Evolutionary conservation across 2,888 invertebrate species (phyloP), one percentile per base, ranked within the genome.

Genomic region (Lordiphosa andalusiaca): DNA sequence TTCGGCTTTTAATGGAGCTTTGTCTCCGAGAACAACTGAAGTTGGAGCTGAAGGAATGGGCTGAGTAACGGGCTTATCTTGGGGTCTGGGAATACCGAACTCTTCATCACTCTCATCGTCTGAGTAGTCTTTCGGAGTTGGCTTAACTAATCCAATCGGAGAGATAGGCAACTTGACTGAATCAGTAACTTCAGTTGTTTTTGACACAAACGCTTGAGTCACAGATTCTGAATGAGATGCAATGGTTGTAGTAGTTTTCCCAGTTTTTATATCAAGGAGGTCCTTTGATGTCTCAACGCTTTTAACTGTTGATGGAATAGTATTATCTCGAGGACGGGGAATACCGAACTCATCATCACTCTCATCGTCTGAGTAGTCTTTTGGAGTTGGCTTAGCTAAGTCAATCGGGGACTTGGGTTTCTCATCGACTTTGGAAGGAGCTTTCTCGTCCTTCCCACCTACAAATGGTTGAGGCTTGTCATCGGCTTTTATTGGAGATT

Each of bases 341-440:
- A 50, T 42, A 1, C 13, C 50, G 10, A 33, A 16, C 13, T 60
- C 55, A 1, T 49, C 52, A 19, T 54, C 54, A 25, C 39, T 54
- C 25, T 62, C 66, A n/a, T 66, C 40, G 7, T 53, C 53, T 6
- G 59, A 59, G 35, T 46, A 50, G 5, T 57, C 30, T 48, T 41
- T 52, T 0, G 21, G 25, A 16, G 33, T 33, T 3, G 35, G 41
- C 53, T 71, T 69, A 38, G 50, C 51, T 25, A 39, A 9, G 13
- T 55, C 64, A 13, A 36, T 12, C 1, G 56, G 47, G 0, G 19
- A 19, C 50, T 25, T 4, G 41, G 41, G n/a, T 41, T 41, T 1
- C 19, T 41, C 41, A 4, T 42, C 42, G 12, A 25, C 21, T 23
- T 37, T 38, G 1, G 12, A n/a, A 5, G 37, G 13, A 35, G 23